Base-by-base conservation (phyloP, 2,113 vertebrate species). In the Eolophus roseicapilla region DNA sequence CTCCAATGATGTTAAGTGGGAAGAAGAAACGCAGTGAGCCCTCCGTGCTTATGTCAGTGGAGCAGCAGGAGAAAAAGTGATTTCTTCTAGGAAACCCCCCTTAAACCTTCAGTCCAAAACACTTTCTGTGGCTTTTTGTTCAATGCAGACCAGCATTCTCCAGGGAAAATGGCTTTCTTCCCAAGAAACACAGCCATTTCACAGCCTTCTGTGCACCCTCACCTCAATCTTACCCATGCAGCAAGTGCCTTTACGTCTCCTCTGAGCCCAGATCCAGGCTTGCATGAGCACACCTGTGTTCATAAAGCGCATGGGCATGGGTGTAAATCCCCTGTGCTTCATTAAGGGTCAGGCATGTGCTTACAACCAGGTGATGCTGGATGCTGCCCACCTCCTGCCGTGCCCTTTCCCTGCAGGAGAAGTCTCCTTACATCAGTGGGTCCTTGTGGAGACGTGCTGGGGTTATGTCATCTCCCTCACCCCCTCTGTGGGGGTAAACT, bases 81-180 rank as follows among this genome's bases (percentile, higher is more conserved):
- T 79, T 90, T 85, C 39, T 95, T 91, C 65, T 74, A 85, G 67
- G 52, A 85, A 82, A 87, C 15, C 68, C 64, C 63, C 39, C 73
- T 83, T 59, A 59, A 59, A 78, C 12, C 27, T 92, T 37, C 69
- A n/a, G 55, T 59, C 65, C 28, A 71, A 87, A 91, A 53, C 33
- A 37, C 10, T 86, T 81, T 11, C 39, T 10, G 3, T 83, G 86
- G n/a, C 27, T 81, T 59, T 68, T 25, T 75, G 39, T 57, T 93
- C 62, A 46, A 43, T 7, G 43, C 29, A 60, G 43, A 28, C 14
- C 41, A 62, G 31, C 3, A 3, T 73, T 55, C 65, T 85, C 17
- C 19, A 24, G 37, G 28, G 31, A 16, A 88, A 69, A 70, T 60
- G 17, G 6, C 63, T 94, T 85, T 82, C 47, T 65, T 90, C 33